Evolutionary conservation across 2,113 vertebrate species (phyloP), one percentile per base, ranked within the genome.

Genomic region (Rhodinocichla rosea): DNA sequence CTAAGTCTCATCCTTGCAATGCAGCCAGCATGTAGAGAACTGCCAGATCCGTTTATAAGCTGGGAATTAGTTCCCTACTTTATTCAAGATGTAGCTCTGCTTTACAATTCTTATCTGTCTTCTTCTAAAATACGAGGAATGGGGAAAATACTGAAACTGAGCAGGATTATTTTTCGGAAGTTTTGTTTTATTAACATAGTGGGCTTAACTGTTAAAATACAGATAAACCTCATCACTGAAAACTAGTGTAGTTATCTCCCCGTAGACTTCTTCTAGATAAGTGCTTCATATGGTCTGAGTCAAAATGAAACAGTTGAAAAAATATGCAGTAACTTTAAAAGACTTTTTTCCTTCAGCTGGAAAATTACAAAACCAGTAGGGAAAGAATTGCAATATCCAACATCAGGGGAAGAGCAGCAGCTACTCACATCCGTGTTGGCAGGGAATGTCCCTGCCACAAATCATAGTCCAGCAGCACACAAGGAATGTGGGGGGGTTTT

Each of bases 61-160:
- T 2, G 3, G 63, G 71, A 81, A 24, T 88, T 35, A 47, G 16
- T 50, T 59, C n/a, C 64, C 59, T 85, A 3, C 50, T 79, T 76
- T 10, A 30, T 10, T 79, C 37, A 80, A 59, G 82, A 33, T 57
- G 23, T 37, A 85, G 27, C 62, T 88, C 45, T 53, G 70, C 44
- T 85, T 64, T 11, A 70, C 37, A 85, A 10, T 74, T 80, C 59
- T 77, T 45, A 76, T 0, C 47, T 79, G 16, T 2, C 1, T n/a
- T 78, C 44, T 78, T 74, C 57, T 86, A 9, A 77, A 86, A 32
- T 50, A 77, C 0, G 0, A 76, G 26, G 32, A 86, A 70, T 56
- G 35, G 79, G 88, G 68, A 92, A 95, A 89, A 86, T 88, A 96
- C 45, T 74, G 88, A 94, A 97, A 96, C 92, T 88, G 76, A 95